These are phyloP conservation scores for Myotis daubentonii DNA, from an alignment of 2,797 vertebrate genomes.

Conservation along the genomic window DNA sequence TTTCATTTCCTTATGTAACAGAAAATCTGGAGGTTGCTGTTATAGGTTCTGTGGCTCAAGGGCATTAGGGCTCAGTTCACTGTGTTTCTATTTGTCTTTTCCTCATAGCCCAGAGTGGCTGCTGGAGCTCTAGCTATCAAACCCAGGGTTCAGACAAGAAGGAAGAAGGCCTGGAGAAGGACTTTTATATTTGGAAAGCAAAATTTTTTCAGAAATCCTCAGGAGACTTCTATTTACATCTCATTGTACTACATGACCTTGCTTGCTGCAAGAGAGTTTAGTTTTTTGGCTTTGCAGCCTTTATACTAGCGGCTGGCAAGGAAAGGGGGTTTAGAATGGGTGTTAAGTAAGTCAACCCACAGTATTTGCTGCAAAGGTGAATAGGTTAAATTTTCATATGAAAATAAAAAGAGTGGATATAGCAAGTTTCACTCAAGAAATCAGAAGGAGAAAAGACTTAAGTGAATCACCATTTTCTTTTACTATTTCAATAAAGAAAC, in stretches of 20 bases:
- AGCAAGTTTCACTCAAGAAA: slow-evolving; percentile 48
- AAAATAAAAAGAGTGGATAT: slow-evolving; percentile 14
- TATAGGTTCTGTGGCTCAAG: neutral
- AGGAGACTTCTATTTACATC: slow-evolving; percentile 10
- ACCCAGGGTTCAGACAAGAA: neutral
- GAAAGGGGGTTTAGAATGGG: neutral
- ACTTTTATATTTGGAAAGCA: slow-evolving; percentile 6
- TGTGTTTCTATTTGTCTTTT: slow-evolving; percentile 30
- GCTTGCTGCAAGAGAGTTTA: slow-evolving; percentile 16
- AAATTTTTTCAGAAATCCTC: neutral
- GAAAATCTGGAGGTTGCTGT: neutral
- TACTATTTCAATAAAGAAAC: slow-evolving; percentile 43
- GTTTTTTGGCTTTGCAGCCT: neutral
- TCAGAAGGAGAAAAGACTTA: too few relatives aligned
- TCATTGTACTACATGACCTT: neutral
- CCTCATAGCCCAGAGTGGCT: neutral
- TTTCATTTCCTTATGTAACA: slow-evolving; percentile 45
- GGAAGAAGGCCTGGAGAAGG: slow-evolving; percentile 3
- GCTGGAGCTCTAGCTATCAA: neutral
- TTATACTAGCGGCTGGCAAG: slow-evolving; percentile 3
- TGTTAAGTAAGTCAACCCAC: slow-evolving; percentile 44
- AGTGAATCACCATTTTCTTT: too few relatives aligned
- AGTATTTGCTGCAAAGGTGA: slow-evolving; percentile 16
- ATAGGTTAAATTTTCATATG: slow-evolving; percentile 34
- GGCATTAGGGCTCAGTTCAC: neutral